Conservation (phyloP, 2,888 invertebrate genomes). For the Microplitis manilae region DNA sequence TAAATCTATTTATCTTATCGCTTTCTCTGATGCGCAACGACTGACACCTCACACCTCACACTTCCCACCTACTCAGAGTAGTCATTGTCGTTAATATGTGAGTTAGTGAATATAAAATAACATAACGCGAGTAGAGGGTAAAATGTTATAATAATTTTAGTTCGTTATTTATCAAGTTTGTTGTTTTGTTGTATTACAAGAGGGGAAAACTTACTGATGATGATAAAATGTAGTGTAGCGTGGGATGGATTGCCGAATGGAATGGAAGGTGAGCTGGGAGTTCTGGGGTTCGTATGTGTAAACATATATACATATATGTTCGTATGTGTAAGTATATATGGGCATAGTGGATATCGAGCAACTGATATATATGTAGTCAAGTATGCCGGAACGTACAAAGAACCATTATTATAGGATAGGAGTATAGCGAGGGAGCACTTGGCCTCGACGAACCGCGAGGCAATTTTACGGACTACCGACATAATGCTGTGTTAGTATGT, state of each 20-base stretch:
- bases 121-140: too few species aligned
- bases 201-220: not conserved
- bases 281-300: too few species aligned
- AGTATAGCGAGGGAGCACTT: not conserved
- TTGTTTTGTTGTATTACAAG: not conserved
- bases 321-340: too few species aligned
- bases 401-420: constrained; percentile 1
- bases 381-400: constrained; percentile 14
- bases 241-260: not conserved
- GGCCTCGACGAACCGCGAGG: constrained; percentile 42
- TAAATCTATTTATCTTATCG: not conserved
- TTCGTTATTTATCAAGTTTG: not conserved
- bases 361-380: not conserved
- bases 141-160: not conserved
- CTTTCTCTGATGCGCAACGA: not conserved
- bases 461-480: constrained; percentile 51
- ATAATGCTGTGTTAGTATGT: constrained; percentile 28
- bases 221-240: constrained; percentile 1
- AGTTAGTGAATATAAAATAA: too few species aligned
- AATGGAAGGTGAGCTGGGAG: not conserved
- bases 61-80: too few species aligned
- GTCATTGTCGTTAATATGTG: too few species aligned
- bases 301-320: too few species aligned
- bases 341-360: not conserved
- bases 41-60: not conserved